phyloP scores from a whole-genome alignment of 2,797 vertebrate species.

The Lepilemur ruficaudatus region DNA sequence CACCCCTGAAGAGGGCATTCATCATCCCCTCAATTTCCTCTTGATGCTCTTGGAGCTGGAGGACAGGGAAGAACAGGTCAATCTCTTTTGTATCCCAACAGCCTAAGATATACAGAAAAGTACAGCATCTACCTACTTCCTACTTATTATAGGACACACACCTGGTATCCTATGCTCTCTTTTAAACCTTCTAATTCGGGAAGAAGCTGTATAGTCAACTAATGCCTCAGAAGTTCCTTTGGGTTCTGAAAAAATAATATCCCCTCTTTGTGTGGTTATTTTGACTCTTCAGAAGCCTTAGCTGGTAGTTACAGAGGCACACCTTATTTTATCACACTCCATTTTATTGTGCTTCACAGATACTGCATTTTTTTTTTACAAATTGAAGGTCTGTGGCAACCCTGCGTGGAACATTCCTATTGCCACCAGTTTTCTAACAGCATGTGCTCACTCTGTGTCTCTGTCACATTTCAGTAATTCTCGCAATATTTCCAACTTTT shows the following conservation, averaged over 20 bases:
- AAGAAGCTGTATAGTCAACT: not conserved
- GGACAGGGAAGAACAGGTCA: not conserved
- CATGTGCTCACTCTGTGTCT: not conserved
- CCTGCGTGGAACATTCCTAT: not conserved
- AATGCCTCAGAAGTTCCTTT: not conserved
- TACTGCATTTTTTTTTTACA: not conserved
- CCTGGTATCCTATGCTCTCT: not conserved
- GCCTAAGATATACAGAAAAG: not conserved
- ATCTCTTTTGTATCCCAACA: not conserved
- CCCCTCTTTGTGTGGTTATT: not conserved
- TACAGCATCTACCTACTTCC: not conserved
- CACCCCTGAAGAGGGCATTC: conserved; percentile 91
- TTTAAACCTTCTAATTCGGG: conserved; percentile 42
- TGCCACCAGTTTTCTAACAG: not conserved
- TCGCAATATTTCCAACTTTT: not conserved
- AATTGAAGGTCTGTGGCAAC: not conserved
- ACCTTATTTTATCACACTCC: not conserved
- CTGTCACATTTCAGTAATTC: not conserved
- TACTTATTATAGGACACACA: not conserved
- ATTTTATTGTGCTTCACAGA: not conserved
- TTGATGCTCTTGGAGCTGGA: conserved; percentile 89
- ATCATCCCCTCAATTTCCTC: conserved; percentile 91
- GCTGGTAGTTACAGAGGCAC: not conserved
- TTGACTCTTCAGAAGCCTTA: conserved; percentile 1
- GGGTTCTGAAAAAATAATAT: conserved; percentile 1